Percentiles rank a stretch among this genome's conserved stretches.
These are phyloP conservation scores for Raja brachyura DNA, from an alignment of 2,113 vertebrate species.

Conservation along the genomic window DNA sequence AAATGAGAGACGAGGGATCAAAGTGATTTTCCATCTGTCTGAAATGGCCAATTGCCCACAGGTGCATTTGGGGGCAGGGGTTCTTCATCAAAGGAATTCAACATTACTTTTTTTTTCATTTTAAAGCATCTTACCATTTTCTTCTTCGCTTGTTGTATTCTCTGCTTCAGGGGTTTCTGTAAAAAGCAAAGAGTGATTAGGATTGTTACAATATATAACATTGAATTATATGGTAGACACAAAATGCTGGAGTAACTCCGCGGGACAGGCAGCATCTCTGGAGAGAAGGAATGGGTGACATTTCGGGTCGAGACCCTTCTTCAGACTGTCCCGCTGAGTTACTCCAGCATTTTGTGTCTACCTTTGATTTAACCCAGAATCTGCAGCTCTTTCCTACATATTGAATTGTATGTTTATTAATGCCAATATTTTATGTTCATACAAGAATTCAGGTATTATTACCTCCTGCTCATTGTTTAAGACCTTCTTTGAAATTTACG, in stretches of 20 bases:
- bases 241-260: too few species aligned
- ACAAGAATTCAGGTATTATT: too few species aligned
- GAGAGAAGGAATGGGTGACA: too few species aligned
- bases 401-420: neutral
- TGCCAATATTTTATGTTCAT: neutral
- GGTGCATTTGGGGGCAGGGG: neutral
- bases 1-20: too few species aligned
- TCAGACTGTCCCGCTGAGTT: too few species aligned
- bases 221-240: too few species aligned
- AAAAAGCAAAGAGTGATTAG: neutral
- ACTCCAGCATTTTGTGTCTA: too few species aligned
- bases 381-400: too few species aligned
- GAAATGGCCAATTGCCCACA: neutral
- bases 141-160: neutral
- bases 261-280: too few species aligned
- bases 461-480: neutral
- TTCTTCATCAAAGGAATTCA: neutral
- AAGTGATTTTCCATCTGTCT: neutral
- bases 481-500: neutral
- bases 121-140: slow-evolving; percentile 1
- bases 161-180: slow-evolving; percentile 2
- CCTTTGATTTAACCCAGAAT: too few species aligned
- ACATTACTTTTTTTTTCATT: neutral
- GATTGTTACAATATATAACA: neutral
- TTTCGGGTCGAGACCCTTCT: too few species aligned